Evolutionary conservation across 1,140 invertebrate species (phyloP).

Genomic region (Lepidurus apus): DNA sequence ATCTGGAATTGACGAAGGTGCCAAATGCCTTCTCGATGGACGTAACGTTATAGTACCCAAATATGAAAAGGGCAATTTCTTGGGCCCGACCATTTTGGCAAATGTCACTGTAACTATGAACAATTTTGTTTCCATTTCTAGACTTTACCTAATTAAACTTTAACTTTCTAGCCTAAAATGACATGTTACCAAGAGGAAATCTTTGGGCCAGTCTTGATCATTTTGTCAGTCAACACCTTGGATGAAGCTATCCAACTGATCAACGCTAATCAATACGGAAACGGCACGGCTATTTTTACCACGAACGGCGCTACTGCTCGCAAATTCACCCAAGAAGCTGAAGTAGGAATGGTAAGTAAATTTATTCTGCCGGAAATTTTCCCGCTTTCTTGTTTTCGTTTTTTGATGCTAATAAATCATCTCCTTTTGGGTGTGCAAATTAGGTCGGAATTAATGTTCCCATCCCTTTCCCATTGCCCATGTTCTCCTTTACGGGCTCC

Average conservation of each 20-base stretch:
- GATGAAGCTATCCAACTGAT: constrained; percentile 93
- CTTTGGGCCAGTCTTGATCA: constrained; percentile 92
- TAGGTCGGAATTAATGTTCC: constrained; percentile 94
- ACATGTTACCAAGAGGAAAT: constrained; percentile 98
- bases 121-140: neutral
- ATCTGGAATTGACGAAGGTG: constrained; percentile 82
- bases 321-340: constrained; percentile 87
- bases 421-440: constrained; percentile 30
- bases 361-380: constrained; percentile 6
- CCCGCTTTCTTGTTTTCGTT: constrained; percentile 30
- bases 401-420: constrained; percentile 28
- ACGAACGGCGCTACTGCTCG: constrained; percentile 93
- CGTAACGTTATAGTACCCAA: constrained; percentile 71
- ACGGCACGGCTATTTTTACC: constrained; percentile 98
- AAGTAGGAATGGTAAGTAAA: constrained; percentile 77
- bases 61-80: constrained; percentile 95
- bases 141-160: neutral
- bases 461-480: constrained; percentile 95
- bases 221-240: constrained; percentile 66
- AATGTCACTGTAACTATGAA: constrained; percentile 63
- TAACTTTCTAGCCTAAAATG: constrained; percentile 66
- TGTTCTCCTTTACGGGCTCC: constrained; percentile 98
- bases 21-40: constrained; percentile 83
- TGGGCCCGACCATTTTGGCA: constrained; percentile 92
- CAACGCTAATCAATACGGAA: constrained; percentile 94